These are phyloP conservation scores for Drosophila villosipedis DNA, from an alignment of 2,888 invertebrate species.

Conservation along the genomic window DNA sequence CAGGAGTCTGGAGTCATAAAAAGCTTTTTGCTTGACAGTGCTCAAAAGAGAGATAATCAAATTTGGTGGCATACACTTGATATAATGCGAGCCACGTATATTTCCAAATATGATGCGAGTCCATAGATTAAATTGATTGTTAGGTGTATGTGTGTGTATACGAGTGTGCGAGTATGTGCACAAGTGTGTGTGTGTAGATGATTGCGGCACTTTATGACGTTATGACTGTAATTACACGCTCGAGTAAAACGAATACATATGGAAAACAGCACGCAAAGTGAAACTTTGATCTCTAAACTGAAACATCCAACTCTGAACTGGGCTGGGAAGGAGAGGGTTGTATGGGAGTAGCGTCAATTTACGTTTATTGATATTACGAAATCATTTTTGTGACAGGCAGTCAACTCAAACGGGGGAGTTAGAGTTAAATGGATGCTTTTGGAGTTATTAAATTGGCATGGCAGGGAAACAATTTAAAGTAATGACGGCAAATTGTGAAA, in stretches of 20 bases:
- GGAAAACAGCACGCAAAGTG: constrained; percentile 39
- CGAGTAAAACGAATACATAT: constrained; percentile 36
- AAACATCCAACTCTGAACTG: constrained; percentile 15
- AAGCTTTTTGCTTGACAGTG: constrained; percentile 26
- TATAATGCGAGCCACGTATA: constrained; percentile 20
- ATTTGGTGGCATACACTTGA: constrained; percentile 39
- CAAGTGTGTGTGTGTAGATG: constrained; percentile 8
- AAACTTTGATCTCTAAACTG: constrained; percentile 57
- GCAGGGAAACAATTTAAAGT: constrained; percentile 8
- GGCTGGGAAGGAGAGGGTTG: neutral
- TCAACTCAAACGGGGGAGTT: constrained; percentile 11
- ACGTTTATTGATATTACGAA: constrained; percentile 43
- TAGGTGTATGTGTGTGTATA: constrained; percentile 14
- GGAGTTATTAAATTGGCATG: constrained; percentile 27
- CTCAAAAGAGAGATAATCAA: constrained; percentile 45
- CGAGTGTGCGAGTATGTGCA: constrained; percentile 1
- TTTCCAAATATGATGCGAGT: constrained; percentile 40
- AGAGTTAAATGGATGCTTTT: constrained; percentile 25
- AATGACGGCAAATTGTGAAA: constrained; percentile 18
- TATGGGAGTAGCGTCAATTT: constrained; percentile 25
- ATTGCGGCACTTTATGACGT: constrained; percentile 28
- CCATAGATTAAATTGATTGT: constrained; percentile 66
- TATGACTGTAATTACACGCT: constrained; percentile 63
- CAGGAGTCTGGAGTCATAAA: neutral
- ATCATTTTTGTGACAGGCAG: constrained; percentile 30